A percentile compares a stretch with the other conserved stretches of the same genome.
These are phyloP conservation scores for Euwallacea similis DNA, from an alignment of 1,140 invertebrate genomes.

Conservation along the genomic window DNA sequence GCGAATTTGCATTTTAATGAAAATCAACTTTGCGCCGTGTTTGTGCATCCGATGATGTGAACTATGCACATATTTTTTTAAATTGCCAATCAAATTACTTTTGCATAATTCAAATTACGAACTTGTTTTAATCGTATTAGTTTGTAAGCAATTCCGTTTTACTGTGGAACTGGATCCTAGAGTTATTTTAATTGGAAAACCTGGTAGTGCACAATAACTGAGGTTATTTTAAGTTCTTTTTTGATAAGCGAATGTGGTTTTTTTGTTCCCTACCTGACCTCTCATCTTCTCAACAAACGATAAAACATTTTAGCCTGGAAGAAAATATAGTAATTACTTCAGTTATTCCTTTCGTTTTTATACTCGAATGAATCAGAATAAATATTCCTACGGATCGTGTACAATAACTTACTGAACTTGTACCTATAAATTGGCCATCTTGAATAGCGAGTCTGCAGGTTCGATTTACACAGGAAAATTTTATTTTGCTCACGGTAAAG, in stretches of 20 bases:
- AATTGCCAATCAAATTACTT: conserved; percentile 38
- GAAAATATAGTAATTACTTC: conserved; percentile 44
- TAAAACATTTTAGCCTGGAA: conserved; percentile 18
- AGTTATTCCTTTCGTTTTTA: conserved; percentile 48
- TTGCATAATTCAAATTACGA: conserved; percentile 35
- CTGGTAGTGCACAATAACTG: too few species aligned
- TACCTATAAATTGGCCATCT: conserved; percentile 50
- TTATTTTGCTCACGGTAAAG: conserved; percentile 42
- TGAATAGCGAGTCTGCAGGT: conserved; percentile 42
- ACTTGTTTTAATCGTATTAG: conserved; percentile 21
- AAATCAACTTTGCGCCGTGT: conserved; percentile 34
- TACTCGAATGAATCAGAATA: conserved; percentile 48
- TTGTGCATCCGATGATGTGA: conserved; percentile 35
- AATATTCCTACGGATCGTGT: conserved; percentile 47
- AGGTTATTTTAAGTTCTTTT: too few species aligned
- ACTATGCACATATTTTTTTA: conserved; percentile 36
- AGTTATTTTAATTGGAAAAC: too few species aligned
- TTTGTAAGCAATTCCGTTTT: conserved; percentile 3
- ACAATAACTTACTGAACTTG: conserved; percentile 50
- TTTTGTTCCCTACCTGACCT: too few species aligned
- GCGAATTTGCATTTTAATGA: conserved; percentile 39
- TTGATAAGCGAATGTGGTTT: too few species aligned
- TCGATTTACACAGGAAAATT: conserved; percentile 46
- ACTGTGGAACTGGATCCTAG: neutral
- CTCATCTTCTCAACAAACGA: conserved; percentile 2